Conservation (phyloP, 2,797 vertebrate genomes). For the Gallirallus australis region DNA sequence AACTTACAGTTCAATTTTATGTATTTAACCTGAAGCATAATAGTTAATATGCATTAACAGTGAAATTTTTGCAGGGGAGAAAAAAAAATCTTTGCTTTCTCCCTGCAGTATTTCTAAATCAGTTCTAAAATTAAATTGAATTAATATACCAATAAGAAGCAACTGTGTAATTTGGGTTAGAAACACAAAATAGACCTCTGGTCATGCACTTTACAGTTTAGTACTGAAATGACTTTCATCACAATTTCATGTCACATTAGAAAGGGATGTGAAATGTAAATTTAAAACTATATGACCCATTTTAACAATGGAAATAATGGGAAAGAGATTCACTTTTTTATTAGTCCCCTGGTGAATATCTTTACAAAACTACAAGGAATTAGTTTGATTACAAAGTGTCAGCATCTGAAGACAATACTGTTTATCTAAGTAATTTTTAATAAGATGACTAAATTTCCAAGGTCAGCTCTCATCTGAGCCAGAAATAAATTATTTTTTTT, state of each 20-base stretch:
- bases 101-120: slow-evolving; percentile 8
- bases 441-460: not conserved
- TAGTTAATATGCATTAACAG: not conserved
- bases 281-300: not conserved
- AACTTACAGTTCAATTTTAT: not conserved
- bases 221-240: not conserved
- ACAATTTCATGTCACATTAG: not conserved
- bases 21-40: slow-evolving; percentile 1
- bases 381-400: not conserved
- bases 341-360: not conserved
- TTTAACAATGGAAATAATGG: not conserved
- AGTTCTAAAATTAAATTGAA: slow-evolving; percentile 27
- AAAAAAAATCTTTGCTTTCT: not conserved
- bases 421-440: not conserved
- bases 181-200: slow-evolving; percentile 32
- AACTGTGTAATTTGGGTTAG: not conserved
- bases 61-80: not conserved
- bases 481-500: not conserved
- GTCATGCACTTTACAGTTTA: not conserved
- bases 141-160: slow-evolving; percentile 4
- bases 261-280: not conserved
- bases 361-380: not conserved
- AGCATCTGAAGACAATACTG: not conserved
- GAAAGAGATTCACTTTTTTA: not conserved
- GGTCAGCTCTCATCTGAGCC: not conserved